Percentiles rank a stretch among this genome's conserved stretches.
These are phyloP conservation scores for Helostoma temminkii DNA, from an alignment of 2,797 vertebrate species.

Conservation along the genomic window DNA sequence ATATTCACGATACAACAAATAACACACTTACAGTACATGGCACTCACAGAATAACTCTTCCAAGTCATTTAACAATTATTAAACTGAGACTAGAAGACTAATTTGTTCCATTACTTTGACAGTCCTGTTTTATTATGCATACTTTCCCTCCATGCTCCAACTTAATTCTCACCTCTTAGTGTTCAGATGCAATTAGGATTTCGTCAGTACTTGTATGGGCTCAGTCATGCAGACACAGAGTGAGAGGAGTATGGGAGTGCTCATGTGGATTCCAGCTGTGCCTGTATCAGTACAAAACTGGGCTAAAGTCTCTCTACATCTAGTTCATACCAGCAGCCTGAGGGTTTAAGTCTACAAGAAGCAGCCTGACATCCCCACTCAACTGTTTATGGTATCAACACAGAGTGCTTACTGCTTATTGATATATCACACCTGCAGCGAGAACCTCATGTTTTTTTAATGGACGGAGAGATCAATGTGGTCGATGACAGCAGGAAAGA, in stretches of 20 bases:
- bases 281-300: constrained; percentile 6
- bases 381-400: constrained; percentile 39
- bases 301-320: constrained; percentile 10
- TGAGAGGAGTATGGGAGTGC: constrained; percentile 14
- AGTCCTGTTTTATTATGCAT: constrained; percentile 34
- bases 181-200: constrained; percentile 39
- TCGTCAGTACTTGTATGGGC: constrained; percentile 23
- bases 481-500: constrained; percentile 26
- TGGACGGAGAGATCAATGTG: constrained; percentile 50
- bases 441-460: constrained; percentile 65
- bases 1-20: constrained; percentile 15
- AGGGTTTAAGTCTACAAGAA: constrained; percentile 34
- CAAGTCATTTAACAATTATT: constrained; percentile 45
- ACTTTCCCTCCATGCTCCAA: constrained; percentile 10
- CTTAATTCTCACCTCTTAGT: constrained; percentile 48
- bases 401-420: constrained; percentile 56
- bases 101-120: constrained; percentile 55
- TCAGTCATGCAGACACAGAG: constrained; percentile 29
- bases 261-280: constrained; percentile 37
- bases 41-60: constrained; percentile 38
- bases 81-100: constrained; percentile 42
- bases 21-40: constrained; percentile 16
- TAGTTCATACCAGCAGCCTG: constrained; percentile 3
- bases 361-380: constrained; percentile 27
- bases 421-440: constrained; percentile 59